Evolutionary conservation across 2,113 vertebrate genomes (phyloP).

Genomic region (Planiliza haematocheilus): DNA sequence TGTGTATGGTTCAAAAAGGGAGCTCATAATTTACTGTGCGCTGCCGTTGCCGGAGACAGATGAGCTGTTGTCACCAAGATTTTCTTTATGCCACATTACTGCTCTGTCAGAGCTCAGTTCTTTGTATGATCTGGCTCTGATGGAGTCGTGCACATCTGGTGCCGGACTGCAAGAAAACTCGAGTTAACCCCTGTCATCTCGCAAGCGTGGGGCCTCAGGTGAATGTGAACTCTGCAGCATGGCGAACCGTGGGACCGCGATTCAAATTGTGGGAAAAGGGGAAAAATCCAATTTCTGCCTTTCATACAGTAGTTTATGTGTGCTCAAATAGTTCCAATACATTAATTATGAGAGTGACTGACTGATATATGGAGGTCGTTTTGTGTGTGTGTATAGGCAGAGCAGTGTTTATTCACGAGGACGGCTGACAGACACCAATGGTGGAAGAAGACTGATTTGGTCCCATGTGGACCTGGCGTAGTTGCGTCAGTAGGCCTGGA

Average conservation of each 20-base stretch:
- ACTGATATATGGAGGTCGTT: conserved; percentile 39
- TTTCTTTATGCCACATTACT: conserved; percentile 68
- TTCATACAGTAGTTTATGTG: conserved; percentile 35
- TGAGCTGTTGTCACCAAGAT: conserved; percentile 65
- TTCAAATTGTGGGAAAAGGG: conserved; percentile 10
- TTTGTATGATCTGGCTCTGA: conserved; percentile 45
- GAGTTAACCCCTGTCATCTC: conserved; percentile 23
- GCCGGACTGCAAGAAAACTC: conserved; percentile 24
- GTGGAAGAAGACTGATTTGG: conserved; percentile 56
- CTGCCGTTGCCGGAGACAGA: conserved; percentile 56
- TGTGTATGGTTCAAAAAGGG: conserved; percentile 58
- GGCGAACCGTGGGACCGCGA: not conserved
- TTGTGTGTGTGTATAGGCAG: conserved; percentile 44
- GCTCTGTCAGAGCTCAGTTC: conserved; percentile 48
- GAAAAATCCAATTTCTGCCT: conserved; percentile 28
- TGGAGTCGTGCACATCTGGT: conserved; percentile 57
- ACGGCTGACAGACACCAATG: conserved; percentile 43
- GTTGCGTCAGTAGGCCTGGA: conserved; percentile 71
- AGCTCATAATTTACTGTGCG: conserved; percentile 58
- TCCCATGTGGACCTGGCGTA: conserved; percentile 56
- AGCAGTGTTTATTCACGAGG: conserved; percentile 35
- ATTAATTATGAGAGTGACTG: conserved; percentile 53
- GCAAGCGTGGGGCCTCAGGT: conserved; percentile 13
- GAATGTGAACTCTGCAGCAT: not conserved
- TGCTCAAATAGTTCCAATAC: conserved; percentile 45